phyloP scores from a whole-genome alignment of 1,140 invertebrate genomes.

The Zaprionus gabonicus region DNA sequence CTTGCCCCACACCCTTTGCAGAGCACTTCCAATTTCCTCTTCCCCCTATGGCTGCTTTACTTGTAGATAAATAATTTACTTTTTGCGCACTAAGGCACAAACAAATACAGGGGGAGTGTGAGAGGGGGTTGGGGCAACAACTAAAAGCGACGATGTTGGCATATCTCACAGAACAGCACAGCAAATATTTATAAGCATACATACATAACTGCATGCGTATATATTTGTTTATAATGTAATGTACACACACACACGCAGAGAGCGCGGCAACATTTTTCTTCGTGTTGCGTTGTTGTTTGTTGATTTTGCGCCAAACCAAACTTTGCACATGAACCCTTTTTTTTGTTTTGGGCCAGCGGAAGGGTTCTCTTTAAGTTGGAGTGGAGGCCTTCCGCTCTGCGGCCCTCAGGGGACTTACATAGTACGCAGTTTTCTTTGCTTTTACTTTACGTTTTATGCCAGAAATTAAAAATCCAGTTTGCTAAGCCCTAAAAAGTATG shows the following conservation, averaged over 20 bases:
- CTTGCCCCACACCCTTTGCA: constrained; percentile 13
- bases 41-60: constrained; percentile 23
- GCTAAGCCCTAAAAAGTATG: constrained; percentile 41
- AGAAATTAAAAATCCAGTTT: constrained; percentile 76
- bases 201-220: constrained; percentile 44
- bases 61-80: constrained; percentile 83
- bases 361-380: constrained; percentile 17
- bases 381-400: neutral
- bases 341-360: constrained; percentile 32
- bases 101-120: constrained; percentile 55
- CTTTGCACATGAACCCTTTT: constrained; percentile 73
- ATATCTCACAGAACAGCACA: constrained; percentile 64
- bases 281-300: constrained; percentile 54
- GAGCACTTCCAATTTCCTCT: constrained; percentile 65
- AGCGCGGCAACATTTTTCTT: constrained; percentile 46
- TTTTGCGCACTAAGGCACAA: constrained; percentile 79
- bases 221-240: constrained; percentile 77
- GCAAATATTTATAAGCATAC: constrained; percentile 73
- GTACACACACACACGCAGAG: constrained; percentile 39
- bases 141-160: constrained; percentile 65
- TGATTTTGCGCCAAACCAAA: constrained; percentile 76
- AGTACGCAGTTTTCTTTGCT: constrained; percentile 63
- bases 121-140: constrained; percentile 23
- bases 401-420: constrained; percentile 32
- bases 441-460: constrained; percentile 53